Evolutionary conservation across 2,113 vertebrate genomes (phyloP).

Genomic region (Xyliphius kryptos): DNA sequence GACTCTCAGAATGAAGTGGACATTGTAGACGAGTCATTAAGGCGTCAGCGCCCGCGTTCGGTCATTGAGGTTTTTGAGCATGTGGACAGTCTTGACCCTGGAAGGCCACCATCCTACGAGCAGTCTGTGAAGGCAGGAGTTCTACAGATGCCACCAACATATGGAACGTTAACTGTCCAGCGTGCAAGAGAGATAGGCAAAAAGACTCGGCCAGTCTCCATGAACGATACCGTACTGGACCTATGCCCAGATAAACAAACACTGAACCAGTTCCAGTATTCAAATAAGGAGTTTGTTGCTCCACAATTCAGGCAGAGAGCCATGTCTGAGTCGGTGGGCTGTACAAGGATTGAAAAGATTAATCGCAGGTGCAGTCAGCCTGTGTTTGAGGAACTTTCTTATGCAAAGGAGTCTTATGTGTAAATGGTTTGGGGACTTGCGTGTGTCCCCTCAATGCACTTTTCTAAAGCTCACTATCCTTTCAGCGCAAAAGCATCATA

Average conservation of each 20-base stretch:
- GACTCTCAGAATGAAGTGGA: slow-evolving; percentile 51
- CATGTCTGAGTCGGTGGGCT: slow-evolving; percentile 69
- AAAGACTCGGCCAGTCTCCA: slow-evolving; percentile 50
- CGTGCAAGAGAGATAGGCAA: slow-evolving; percentile 57
- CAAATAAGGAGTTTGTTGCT: slow-evolving; percentile 16
- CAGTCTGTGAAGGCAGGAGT: slow-evolving; percentile 64
- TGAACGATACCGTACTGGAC: slow-evolving; percentile 52
- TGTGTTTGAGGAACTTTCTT: slow-evolving; percentile 74
- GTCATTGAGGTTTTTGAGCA: slow-evolving; percentile 75
- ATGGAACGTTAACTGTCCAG: slow-evolving; percentile 68
- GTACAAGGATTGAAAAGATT: slow-evolving; percentile 51
- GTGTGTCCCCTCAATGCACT: slow-evolving; percentile 6
- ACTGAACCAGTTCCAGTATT: slow-evolving; percentile 15
- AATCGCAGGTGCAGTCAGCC: slow-evolving; percentile 73
- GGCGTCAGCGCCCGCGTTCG: slow-evolving; percentile 59
- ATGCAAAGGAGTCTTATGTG: slow-evolving; percentile 88
- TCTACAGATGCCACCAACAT: slow-evolving; percentile 36
- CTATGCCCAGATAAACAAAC: background rate
- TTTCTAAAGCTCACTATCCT: slow-evolving; percentile 11
- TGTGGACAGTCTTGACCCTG: slow-evolving; percentile 66
- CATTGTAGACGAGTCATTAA: slow-evolving; percentile 22
- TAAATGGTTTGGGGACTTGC: slow-evolving; percentile 48
- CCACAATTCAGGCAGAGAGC: slow-evolving; percentile 65
- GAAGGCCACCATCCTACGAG: slow-evolving; percentile 78
- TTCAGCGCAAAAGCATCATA: too few relatives aligned